Conservation (phyloP, 2,888 invertebrate genomes). For the Meiosimyza decipiens region DNA sequence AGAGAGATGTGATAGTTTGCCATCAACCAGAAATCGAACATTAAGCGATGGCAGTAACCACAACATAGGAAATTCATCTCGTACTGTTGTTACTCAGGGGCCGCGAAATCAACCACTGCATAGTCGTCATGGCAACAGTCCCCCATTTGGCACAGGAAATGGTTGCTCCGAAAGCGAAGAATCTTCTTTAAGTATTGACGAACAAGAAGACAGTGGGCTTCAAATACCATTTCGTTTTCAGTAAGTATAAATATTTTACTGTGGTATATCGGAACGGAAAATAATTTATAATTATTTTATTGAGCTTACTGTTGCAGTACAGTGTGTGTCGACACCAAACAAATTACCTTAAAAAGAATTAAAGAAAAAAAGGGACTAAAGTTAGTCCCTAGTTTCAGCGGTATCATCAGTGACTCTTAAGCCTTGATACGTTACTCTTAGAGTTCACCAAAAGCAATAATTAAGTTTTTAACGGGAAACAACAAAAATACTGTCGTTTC, state of each 20-base stretch:
- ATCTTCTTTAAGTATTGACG: constrained; percentile 76
- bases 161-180: constrained; percentile 77
- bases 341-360: too few relatives aligned
- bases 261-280: too few relatives aligned
- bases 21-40: constrained; percentile 75
- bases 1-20: constrained; percentile 86
- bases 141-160: constrained; percentile 70
- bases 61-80: constrained; percentile 57
- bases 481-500: too few relatives aligned
- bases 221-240: constrained; percentile 56
- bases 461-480: too few relatives aligned
- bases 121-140: constrained; percentile 63
- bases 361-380: too few relatives aligned
- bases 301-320: too few relatives aligned
- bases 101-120: constrained; percentile 66
- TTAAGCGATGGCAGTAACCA: constrained; percentile 71
- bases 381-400: too few relatives aligned
- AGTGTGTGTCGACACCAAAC: too few relatives aligned
- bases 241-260: constrained; percentile 47
- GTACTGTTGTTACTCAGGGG: constrained; percentile 65
- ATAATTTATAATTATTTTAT: too few relatives aligned
- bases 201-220: constrained; percentile 71
- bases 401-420: too few relatives aligned
- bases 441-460: too few relatives aligned
- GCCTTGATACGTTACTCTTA: too few relatives aligned